Conservation (phyloP, 2,797 vertebrate species). For the Arnoldichthys spilopterus region DNA sequence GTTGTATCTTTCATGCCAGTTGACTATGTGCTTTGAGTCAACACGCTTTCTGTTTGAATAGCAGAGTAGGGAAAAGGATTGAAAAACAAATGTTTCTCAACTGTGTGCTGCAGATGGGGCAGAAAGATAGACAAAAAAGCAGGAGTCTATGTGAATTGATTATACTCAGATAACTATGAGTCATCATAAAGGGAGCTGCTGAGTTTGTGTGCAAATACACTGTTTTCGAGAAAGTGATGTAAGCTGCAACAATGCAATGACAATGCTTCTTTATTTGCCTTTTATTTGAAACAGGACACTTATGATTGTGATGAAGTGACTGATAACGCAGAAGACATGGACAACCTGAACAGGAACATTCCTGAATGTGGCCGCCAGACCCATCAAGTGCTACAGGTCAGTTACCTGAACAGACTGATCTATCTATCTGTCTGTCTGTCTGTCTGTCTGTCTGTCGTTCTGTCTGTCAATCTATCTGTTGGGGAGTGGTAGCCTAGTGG, state of each 20-base stretch:
- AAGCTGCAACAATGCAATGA: background rate
- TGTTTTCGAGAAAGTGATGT: background rate
- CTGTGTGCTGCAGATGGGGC: too few relatives aligned
- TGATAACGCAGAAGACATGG: slow-evolving; percentile 77
- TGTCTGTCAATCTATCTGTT: too few relatives aligned
- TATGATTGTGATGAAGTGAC: slow-evolving; percentile 67
- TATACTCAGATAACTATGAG: background rate
- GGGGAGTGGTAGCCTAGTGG: too few relatives aligned
- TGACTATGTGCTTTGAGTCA: too few relatives aligned
- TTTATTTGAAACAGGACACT: slow-evolving; percentile 70
- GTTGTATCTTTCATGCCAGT: too few relatives aligned
- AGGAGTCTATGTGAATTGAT: background rate
- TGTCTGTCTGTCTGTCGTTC: too few relatives aligned
- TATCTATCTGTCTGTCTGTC: too few relatives aligned
- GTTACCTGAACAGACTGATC: slow-evolving; percentile 37
- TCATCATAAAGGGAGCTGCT: slow-evolving; percentile 4
- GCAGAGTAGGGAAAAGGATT: too few relatives aligned
- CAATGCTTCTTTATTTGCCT: background rate
- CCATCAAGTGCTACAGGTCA: slow-evolving; percentile 86
- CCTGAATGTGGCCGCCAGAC: slow-evolving; percentile 73
- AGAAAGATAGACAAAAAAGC: background rate
- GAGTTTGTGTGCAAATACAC: background rate
- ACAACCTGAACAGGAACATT: slow-evolving; percentile 71
- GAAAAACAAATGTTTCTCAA: too few relatives aligned
- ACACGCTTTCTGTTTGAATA: too few relatives aligned